These are phyloP conservation scores for Cryptocheilus praepositus DNA, from an alignment of 2,888 invertebrate genomes.

Conservation along the genomic window DNA sequence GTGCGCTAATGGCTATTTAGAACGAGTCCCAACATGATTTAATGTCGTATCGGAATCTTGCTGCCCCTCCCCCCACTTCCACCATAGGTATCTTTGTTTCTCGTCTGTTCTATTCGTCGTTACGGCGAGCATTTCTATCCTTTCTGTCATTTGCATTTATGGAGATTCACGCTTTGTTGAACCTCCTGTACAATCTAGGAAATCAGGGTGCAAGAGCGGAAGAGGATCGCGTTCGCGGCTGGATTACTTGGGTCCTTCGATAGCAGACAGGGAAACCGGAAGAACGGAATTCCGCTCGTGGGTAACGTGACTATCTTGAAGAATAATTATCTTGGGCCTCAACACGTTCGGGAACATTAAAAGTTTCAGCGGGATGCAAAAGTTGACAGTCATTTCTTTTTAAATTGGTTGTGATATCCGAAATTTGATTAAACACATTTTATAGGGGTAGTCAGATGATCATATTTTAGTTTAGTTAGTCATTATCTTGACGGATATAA, in stretches of 20 bases:
- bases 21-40: conserved; percentile 30
- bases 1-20: conserved; percentile 34
- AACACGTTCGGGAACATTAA: too few species aligned
- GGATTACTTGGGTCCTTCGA: too few species aligned
- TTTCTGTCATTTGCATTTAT: conserved; percentile 15
- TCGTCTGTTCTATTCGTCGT: not conserved
- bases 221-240: not conserved
- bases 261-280: not conserved
- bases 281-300: not conserved
- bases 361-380: too few species aligned
- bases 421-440: too few species aligned
- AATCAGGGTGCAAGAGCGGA: not conserved
- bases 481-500: too few species aligned
- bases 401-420: too few species aligned
- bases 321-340: too few species aligned
- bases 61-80: conserved; percentile 7
- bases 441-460: too few species aligned
- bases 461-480: too few species aligned
- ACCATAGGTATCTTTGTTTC: not conserved
- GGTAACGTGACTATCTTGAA: not conserved
- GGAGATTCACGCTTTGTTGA: conserved; percentile 10
- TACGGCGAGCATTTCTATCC: not conserved
- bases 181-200: not conserved
- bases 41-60: conserved; percentile 23
- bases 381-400: too few species aligned